These are phyloP conservation scores for Ectropis grisescens DNA, from an alignment of 1,140 invertebrate genomes.

Conservation along the genomic window DNA sequence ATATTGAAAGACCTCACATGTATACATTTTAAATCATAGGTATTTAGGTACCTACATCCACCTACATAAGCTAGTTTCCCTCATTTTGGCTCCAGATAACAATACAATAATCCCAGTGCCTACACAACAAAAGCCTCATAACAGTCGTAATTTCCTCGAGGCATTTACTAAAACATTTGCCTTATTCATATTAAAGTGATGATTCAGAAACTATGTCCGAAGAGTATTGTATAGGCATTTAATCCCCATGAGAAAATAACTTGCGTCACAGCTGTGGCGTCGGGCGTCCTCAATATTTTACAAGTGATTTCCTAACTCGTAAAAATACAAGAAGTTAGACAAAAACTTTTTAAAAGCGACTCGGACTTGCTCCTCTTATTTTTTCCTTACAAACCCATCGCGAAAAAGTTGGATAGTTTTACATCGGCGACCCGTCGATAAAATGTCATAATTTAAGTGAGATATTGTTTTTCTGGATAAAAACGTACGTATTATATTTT, in stretches of 20 bases:
- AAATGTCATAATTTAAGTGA: constrained; percentile 52
- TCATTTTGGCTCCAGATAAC: too few species aligned
- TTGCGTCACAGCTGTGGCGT: constrained; percentile 19
- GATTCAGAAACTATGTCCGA: too few species aligned
- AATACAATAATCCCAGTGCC: too few species aligned
- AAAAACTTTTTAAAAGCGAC: constrained; percentile 41
- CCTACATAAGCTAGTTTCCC: too few species aligned
- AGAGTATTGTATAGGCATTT: constrained; percentile 6
- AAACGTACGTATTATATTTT: too few species aligned
- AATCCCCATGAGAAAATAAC: constrained; percentile 25
- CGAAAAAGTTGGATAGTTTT: constrained; percentile 42
- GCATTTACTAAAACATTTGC: too few species aligned
- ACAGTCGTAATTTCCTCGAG: too few species aligned
- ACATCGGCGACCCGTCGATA: constrained; percentile 47
- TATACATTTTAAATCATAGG: too few species aligned
- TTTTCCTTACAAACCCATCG: constrained; percentile 37
- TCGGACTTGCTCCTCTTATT: constrained; percentile 27
- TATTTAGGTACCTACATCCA: too few species aligned
- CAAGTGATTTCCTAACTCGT: constrained; percentile 29
- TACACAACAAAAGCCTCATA: too few species aligned
- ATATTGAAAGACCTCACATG: too few species aligned
- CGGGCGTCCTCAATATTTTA: constrained; percentile 26
- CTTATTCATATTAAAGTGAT: too few species aligned
- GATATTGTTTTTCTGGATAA: constrained; percentile 52
- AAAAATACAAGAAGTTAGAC: constrained; percentile 27